Evolutionary conservation across 2,113 vertebrate genomes (phyloP).

Genomic region (Poeciliopsis retropinna): DNA sequence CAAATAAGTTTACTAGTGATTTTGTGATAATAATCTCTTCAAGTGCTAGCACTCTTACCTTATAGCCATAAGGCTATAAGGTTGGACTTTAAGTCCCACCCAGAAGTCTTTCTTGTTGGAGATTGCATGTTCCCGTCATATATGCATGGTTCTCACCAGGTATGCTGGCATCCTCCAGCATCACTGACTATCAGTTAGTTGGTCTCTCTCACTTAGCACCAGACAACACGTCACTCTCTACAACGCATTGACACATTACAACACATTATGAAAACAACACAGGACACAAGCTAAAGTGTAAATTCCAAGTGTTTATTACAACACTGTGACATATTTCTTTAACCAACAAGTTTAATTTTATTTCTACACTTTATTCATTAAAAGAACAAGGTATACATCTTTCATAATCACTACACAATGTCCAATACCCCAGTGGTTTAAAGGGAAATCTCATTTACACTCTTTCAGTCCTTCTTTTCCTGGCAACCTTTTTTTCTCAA

Average conservation of each 20-base stretch:
- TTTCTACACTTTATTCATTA: slow-evolving; percentile 46
- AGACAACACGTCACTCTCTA: too few relatives aligned
- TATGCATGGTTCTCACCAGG: too few relatives aligned
- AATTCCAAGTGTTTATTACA: slow-evolving; percentile 78
- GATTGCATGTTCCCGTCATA: too few relatives aligned
- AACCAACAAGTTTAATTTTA: slow-evolving; percentile 34
- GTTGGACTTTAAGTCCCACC: too few relatives aligned
- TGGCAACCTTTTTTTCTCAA: slow-evolving; percentile 28
- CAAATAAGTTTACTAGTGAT: too few relatives aligned
- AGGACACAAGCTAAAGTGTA: slow-evolving; percentile 24
- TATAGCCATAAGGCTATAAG: too few relatives aligned
- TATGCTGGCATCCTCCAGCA: too few relatives aligned
- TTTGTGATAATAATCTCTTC: too few relatives aligned
- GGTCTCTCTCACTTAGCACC: too few relatives aligned
- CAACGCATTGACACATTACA: neutral
- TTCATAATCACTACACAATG: slow-evolving; percentile 51
- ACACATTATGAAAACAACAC: neutral
- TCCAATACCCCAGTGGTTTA: neutral
- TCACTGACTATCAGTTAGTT: too few relatives aligned
- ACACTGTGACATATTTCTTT: slow-evolving; percentile 55
- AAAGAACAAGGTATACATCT: slow-evolving; percentile 23
- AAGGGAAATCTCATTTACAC: slow-evolving; percentile 42
- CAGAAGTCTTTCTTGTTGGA: too few relatives aligned
- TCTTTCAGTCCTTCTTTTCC: slow-evolving; percentile 26
- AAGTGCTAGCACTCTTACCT: too few relatives aligned